phyloP scores from a whole-genome alignment of 2,797 vertebrate genomes.

The Amblyraja radiata region DNA sequence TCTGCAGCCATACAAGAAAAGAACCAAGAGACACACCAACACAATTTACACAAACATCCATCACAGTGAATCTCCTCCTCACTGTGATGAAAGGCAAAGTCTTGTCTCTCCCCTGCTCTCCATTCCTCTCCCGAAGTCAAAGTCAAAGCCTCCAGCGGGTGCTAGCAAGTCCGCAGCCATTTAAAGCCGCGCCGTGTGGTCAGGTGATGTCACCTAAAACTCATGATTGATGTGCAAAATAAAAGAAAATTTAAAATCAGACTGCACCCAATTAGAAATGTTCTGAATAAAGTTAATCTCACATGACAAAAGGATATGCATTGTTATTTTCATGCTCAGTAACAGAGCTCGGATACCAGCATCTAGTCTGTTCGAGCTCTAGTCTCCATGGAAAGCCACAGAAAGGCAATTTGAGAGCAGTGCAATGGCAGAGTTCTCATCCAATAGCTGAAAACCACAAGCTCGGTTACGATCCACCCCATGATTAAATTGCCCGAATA shows the following conservation, averaged over 20 bases:
- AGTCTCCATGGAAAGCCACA: background rate
- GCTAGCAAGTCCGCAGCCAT: too few relatives aligned
- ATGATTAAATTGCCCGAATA: background rate
- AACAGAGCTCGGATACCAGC: background rate
- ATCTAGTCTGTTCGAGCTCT: background rate
- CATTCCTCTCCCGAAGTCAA: too few relatives aligned
- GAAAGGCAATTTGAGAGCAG: background rate
- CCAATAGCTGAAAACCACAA: background rate
- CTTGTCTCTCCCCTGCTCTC: too few relatives aligned
- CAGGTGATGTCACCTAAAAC: too few relatives aligned
- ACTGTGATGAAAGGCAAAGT: too few relatives aligned
- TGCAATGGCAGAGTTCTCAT: background rate
- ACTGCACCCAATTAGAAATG: background rate
- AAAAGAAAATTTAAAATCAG: background rate
- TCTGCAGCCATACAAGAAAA: too few relatives aligned
- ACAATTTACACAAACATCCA: too few relatives aligned
- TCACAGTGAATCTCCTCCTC: too few relatives aligned
- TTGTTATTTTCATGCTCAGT: background rate
- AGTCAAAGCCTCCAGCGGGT: too few relatives aligned
- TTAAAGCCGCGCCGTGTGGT: too few relatives aligned
- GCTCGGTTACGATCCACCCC: background rate
- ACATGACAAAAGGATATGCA: background rate
- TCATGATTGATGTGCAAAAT: background rate
- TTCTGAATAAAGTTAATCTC: background rate
- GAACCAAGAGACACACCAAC: too few relatives aligned